Percentiles rank a stretch among this genome's conserved stretches.
phyloP scores from a whole-genome alignment of 1,140 invertebrate genomes.

The Drosophila simulans region DNA sequence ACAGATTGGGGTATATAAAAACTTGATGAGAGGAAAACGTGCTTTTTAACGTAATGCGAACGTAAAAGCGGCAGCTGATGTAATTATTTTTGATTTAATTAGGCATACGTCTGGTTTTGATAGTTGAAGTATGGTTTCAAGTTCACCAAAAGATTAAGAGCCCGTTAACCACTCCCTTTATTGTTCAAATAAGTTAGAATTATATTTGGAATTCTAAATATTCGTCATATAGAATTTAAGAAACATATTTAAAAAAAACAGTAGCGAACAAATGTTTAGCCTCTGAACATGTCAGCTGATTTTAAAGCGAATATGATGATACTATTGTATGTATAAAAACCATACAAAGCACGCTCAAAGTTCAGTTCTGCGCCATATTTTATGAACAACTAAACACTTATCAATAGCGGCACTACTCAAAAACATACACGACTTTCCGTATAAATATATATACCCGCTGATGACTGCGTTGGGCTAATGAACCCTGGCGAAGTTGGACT shows the following conservation, averaged over 20 bases:
- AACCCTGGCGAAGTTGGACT: conserved; percentile 61
- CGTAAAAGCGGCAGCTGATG: not conserved
- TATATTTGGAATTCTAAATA: too few species aligned
- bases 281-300: conserved; percentile 40
- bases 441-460: conserved; percentile 24
- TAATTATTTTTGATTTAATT: not conserved
- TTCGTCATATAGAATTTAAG: too few species aligned
- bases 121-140: not conserved
- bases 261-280: not conserved
- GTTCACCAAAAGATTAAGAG: not conserved
- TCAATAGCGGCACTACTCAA: conserved; percentile 49
- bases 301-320: conserved; percentile 34
- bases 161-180: too few species aligned
- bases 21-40: not conserved
- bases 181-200: too few species aligned
- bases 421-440: conserved; percentile 40
- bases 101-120: not conserved
- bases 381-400: conserved; percentile 60
- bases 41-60: not conserved
- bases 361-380: conserved; percentile 54
- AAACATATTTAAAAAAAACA: not conserved
- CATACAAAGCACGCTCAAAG: conserved; percentile 50
- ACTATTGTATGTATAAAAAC: not conserved
- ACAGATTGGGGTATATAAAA: not conserved
- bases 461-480: conserved; percentile 37